Conservation (phyloP, 2,797 vertebrate genomes). For the Sparus aurata region DNA sequence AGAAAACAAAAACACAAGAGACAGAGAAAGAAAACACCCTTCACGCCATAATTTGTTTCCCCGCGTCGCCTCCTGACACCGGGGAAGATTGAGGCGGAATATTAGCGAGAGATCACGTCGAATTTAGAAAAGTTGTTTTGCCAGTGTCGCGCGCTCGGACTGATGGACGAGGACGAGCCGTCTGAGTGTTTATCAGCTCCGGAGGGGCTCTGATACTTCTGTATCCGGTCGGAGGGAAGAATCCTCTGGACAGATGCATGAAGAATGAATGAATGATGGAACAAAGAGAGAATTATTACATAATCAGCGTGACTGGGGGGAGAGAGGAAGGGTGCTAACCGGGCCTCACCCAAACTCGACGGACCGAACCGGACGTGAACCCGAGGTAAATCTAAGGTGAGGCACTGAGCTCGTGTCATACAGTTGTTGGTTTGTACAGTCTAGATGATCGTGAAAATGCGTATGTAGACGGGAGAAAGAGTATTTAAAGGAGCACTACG, state of each 20-base stretch:
- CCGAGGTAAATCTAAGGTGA: too few relatives aligned
- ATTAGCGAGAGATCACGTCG: slow-evolving; percentile 51
- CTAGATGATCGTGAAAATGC: too few relatives aligned
- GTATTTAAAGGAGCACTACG: too few relatives aligned
- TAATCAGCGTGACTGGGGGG: too few relatives aligned
- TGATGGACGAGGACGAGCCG: slow-evolving; percentile 48
- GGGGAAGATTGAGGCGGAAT: slow-evolving; percentile 51
- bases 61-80: slow-evolving; percentile 52
- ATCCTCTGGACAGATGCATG: slow-evolving; percentile 4
- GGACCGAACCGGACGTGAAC: too few relatives aligned
- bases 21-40: slow-evolving; percentile 50
- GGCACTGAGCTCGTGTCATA: too few relatives aligned
- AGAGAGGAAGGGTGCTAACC: too few relatives aligned
- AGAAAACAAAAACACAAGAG: not conserved
- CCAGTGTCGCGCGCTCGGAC: not conserved
- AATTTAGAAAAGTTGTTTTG: slow-evolving; percentile 58
- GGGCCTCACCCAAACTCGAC: too few relatives aligned
- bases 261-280: not conserved
- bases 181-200: slow-evolving; percentile 44
- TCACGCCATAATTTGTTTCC: slow-evolving; percentile 57
- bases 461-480: too few relatives aligned
- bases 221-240: slow-evolving; percentile 1
- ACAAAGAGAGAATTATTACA: too few relatives aligned
- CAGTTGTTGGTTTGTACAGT: too few relatives aligned
- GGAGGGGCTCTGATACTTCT: not conserved